Percentiles rank a stretch among this genome's conserved stretches.
Evolutionary conservation across 2,797 vertebrate species (phyloP).

Genomic region (Pangasius krempfi): DNA sequence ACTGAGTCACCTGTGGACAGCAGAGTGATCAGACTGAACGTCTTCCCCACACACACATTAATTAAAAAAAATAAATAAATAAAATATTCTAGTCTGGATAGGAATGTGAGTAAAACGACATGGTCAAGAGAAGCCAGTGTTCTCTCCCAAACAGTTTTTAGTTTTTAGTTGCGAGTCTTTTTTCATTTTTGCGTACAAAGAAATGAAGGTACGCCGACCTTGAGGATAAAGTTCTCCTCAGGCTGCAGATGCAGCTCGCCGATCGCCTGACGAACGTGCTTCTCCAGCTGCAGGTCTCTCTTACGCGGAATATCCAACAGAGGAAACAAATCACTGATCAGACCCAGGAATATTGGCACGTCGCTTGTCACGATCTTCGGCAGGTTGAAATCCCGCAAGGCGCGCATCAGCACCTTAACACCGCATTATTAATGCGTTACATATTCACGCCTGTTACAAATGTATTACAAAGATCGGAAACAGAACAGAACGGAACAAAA

Average conservation of each 20-base stretch:
- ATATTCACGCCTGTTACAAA: neutral
- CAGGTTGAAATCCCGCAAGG: slow-evolving; percentile 85
- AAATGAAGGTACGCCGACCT: slow-evolving; percentile 68
- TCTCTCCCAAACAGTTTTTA: neutral
- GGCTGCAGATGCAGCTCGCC: slow-evolving; percentile 80
- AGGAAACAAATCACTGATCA: slow-evolving; percentile 82
- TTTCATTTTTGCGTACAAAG: neutral
- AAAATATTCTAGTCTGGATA: neutral
- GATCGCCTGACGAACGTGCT: slow-evolving; percentile 78
- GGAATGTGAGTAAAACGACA: neutral
- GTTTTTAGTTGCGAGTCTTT: neutral
- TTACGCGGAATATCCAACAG: slow-evolving; percentile 80
- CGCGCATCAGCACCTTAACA: slow-evolving; percentile 78
- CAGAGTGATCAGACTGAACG: neutral
- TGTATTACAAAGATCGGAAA: neutral
- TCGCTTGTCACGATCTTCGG: slow-evolving; percentile 83
- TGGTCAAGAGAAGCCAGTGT: neutral
- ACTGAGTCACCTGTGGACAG: slow-evolving; percentile 74
- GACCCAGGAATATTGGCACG: slow-evolving; percentile 79
- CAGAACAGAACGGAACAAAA: neutral
- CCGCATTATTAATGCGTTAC: neutral
- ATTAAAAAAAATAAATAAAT: neutral
- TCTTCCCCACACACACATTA: neutral
- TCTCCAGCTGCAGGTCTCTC: slow-evolving; percentile 80
- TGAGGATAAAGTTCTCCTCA: slow-evolving; percentile 87